Base-by-base conservation (phyloP, 2,113 vertebrate species). In the Ginglymostoma cirratum region DNA sequence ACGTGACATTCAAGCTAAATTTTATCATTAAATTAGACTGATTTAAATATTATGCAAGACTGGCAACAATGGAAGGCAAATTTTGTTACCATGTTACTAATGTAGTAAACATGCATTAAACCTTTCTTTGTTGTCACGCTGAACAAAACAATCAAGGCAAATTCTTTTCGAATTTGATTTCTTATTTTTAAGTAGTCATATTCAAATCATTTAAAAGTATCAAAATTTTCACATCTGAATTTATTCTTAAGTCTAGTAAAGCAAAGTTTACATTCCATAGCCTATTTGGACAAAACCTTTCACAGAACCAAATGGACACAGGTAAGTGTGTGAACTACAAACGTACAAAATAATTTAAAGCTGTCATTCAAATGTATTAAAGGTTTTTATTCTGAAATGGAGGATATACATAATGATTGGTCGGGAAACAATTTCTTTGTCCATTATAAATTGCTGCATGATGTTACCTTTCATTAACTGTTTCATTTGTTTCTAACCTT, bases 1-100 rank as follows among this genome's bases (percentile, higher is more conserved):
- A 96, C 96, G 96, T 42, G 27, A 95, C 67, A 48, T 95, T 95
- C 94, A 95, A 72, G 27, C 7, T 69, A 95, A 48, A 52, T 95
- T 95, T 6, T 67, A 95, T 24, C 42, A 30, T 72, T 95, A 52
- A 95, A 72, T 70, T 95, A 72, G 34, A 94, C 38, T 69, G 38
- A 95, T 48, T 95, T 52, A 95, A 95, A 52, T 95, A 76, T 42
- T 72, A 52, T 42, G 52, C 94, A 95, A 52, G 42, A 76, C 38
- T 72, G 69, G 42, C 69, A 72, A 72, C 69, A 95, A 48, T 61
- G 45, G 94, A 94, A 94, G 12, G 94, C 27, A 34, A 95, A 45
- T 19, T 83, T 93, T 48, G 45, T 72, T 72, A 72, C 72, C 69
- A 27, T 52, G 34, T 70, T 72, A 72, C 67, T 72, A 76, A 95